phyloP scores from a whole-genome alignment of 2,888 invertebrate species.

The Caenorhabditis sp. region DNA sequence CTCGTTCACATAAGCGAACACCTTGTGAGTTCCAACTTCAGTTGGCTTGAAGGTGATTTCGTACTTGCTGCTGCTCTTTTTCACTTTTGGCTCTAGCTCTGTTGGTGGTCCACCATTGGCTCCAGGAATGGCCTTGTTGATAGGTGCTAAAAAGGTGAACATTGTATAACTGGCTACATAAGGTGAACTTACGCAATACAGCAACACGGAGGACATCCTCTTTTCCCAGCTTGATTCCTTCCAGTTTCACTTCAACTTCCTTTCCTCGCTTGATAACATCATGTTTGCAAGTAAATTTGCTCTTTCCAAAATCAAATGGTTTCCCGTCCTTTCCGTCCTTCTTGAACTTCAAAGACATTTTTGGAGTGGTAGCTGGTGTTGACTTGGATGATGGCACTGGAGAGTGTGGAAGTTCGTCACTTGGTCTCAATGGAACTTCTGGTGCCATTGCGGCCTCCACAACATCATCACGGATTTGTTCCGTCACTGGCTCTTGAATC shows the following conservation, averaged over 20 bases:
- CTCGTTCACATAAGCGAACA: conserved; percentile 79
- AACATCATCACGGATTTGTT: conserved; percentile 67
- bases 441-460: conserved; percentile 62
- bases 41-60: conserved; percentile 89
- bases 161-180: neutral
- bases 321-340: conserved; percentile 71
- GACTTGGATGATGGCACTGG: conserved; percentile 74
- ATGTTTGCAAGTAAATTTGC: conserved; percentile 81
- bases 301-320: conserved; percentile 81
- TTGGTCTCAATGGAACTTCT: conserved; percentile 67
- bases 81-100: conserved; percentile 75
- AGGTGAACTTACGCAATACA: conserved; percentile 75
- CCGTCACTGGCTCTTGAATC: conserved; percentile 71
- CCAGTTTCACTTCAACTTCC: conserved; percentile 79
- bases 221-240: conserved; percentile 80
- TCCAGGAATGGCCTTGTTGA: conserved; percentile 52
- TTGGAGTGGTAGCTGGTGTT: conserved; percentile 81
- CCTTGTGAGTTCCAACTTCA: conserved; percentile 88
- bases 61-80: conserved; percentile 82
- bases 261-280: conserved; percentile 78
- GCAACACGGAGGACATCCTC: conserved; percentile 80
- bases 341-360: conserved; percentile 77
- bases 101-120: conserved; percentile 64
- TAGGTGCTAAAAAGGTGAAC: conserved; percentile 68
- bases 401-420: conserved; percentile 73